phyloP scores from a whole-genome alignment of 2,888 invertebrate species.

The Chrysolina haemoptera region DNA sequence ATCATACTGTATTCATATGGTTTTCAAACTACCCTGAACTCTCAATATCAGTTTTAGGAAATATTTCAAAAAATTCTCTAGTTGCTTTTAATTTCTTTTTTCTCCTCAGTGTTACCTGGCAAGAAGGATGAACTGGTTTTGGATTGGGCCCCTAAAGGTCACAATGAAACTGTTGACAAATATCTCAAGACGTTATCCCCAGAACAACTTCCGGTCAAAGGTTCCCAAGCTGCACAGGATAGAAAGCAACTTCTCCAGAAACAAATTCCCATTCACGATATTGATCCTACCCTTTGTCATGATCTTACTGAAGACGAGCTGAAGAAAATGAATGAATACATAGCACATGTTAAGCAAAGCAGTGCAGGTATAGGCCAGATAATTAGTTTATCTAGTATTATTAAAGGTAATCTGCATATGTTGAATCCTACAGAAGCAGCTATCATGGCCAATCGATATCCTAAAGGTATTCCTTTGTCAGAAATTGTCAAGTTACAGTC shows the following conservation, averaged over 20 bases:
- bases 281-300: conserved; percentile 77
- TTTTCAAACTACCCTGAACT: too few relatives aligned
- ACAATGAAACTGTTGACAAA: conserved; percentile 66
- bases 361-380: conserved; percentile 68
- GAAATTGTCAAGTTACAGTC: conserved; percentile 62
- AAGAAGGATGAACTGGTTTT: conserved; percentile 67
- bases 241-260: conserved; percentile 87
- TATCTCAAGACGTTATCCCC: conserved; percentile 75
- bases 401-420: conserved; percentile 53
- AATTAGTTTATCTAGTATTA: conserved; percentile 57
- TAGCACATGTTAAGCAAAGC: conserved; percentile 66
- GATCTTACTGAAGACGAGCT: conserved; percentile 70
- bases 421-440: conserved; percentile 53
- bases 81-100: background rate
- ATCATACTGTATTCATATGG: too few relatives aligned
- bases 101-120: conserved; percentile 65
- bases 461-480: conserved; percentile 59
- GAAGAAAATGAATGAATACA: conserved; percentile 67
- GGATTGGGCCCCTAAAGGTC: conserved; percentile 69
- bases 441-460: conserved; percentile 59
- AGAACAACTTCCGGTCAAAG: conserved; percentile 84
- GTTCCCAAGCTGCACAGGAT: conserved; percentile 84
- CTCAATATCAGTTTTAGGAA: too few relatives aligned
- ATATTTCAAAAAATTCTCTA: background rate
- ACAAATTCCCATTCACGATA: conserved; percentile 88